Evolutionary conservation across 2,888 invertebrate species (phyloP).

Genomic region (Lycaena phlaeas): DNA sequence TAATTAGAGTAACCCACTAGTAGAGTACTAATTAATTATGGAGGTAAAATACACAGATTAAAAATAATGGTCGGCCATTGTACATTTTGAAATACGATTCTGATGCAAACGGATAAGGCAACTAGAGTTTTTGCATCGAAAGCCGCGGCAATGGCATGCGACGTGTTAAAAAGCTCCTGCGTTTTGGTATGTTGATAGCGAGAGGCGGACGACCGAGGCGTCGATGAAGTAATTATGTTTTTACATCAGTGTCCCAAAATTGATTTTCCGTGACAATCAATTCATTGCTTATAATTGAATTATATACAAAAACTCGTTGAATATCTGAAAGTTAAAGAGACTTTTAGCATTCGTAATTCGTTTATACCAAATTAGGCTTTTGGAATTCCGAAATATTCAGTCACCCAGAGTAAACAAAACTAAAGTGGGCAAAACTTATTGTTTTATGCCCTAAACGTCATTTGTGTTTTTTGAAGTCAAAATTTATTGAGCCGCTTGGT

Average conservation of each 20-base stretch:
- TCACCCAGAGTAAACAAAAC: too few relatives aligned
- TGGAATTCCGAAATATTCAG: too few relatives aligned
- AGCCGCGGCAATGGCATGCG: conserved; percentile 2
- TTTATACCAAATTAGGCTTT: too few relatives aligned
- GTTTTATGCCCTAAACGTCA: too few relatives aligned
- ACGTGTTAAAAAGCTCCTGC: conserved; percentile 1
- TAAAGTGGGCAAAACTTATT: too few relatives aligned
- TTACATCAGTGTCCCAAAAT: conserved; percentile 2
- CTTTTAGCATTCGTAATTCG: neutral
- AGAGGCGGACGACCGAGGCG: conserved; percentile 1
- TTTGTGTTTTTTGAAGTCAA: too few relatives aligned
- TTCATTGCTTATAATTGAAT: conserved; percentile 7
- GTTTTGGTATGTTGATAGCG: conserved; percentile 17
- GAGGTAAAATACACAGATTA: too few relatives aligned
- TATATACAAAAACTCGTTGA: neutral
- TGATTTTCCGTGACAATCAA: conserved; percentile 8
- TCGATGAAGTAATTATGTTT: conserved; percentile 14
- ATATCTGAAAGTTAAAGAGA: conserved; percentile 2
- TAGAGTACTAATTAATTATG: too few relatives aligned
- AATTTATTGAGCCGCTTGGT: too few relatives aligned
- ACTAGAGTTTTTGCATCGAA: conserved; percentile 3
- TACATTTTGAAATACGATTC: too few relatives aligned
- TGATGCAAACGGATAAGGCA: conserved; percentile 6
- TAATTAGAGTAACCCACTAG: too few relatives aligned
- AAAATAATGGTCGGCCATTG: too few relatives aligned